phyloP scores from a whole-genome alignment of 2,888 invertebrate species.

The Halictus ligatus region DNA sequence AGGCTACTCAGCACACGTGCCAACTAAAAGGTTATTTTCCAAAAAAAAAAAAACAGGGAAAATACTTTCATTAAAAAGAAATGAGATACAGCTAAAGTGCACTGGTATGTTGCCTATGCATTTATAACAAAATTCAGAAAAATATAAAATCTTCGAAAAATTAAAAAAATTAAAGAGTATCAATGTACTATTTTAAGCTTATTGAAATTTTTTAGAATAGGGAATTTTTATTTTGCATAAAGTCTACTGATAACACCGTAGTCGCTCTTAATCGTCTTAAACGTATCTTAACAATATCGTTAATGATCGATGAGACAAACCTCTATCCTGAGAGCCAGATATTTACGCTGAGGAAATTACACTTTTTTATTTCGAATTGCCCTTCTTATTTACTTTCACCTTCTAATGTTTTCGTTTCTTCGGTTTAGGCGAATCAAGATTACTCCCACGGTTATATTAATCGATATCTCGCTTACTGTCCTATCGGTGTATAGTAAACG shows the following conservation, averaged over 20 bases:
- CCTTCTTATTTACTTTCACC: background rate
- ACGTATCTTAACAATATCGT: too few species aligned
- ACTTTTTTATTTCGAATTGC: background rate
- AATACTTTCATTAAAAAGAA: background rate
- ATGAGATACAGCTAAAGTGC: too few species aligned
- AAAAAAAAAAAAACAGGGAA: background rate
- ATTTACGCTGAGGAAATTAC: background rate
- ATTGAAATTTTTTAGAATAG: too few species aligned
- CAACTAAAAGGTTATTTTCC: background rate
- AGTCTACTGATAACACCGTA: too few species aligned
- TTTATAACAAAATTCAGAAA: background rate
- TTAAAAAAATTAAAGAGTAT: too few species aligned
- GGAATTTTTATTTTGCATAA: too few species aligned
- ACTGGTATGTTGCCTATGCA: background rate
- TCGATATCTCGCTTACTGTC: background rate
- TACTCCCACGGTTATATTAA: conserved; percentile 4
- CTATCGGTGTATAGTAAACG: background rate
- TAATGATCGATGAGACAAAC: too few species aligned
- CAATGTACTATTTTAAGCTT: too few species aligned
- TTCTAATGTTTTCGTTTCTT: background rate
- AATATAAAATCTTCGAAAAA: too few species aligned
- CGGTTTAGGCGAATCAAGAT: background rate
- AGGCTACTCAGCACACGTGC: background rate
- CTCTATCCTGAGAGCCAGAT: background rate
- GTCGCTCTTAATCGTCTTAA: too few species aligned